Evolutionary conservation across 2,113 vertebrate genomes (phyloP).

Genomic region (Nycticryphes semicollaris): DNA sequence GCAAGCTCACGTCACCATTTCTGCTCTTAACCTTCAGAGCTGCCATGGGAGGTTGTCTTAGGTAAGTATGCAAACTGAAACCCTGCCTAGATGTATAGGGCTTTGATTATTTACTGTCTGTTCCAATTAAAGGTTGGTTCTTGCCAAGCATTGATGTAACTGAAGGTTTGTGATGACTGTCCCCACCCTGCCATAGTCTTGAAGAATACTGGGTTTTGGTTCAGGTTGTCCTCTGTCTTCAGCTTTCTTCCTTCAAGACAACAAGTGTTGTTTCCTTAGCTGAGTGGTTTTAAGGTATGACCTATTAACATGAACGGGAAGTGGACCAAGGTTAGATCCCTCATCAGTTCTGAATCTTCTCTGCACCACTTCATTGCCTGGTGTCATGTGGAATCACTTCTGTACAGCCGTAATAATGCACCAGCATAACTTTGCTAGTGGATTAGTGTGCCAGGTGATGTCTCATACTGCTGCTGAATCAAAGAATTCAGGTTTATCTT

Average conservation of each 20-base stretch:
- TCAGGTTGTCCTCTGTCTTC: not conserved
- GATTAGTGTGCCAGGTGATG: not conserved
- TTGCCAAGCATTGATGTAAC: not conserved
- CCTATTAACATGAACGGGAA: not conserved
- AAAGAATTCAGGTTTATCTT: not conserved
- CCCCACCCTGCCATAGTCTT: not conserved
- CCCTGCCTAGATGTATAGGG: not conserved
- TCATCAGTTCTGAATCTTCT: not conserved
- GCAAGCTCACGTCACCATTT: slow-evolving; percentile 31
- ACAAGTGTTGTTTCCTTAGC: not conserved
- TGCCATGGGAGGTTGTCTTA: slow-evolving; percentile 32
- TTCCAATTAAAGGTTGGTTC: not conserved
- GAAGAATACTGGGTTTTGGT: not conserved
- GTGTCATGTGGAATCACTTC: not conserved
- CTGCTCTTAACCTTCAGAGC: slow-evolving; percentile 62
- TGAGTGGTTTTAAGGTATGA: not conserved
- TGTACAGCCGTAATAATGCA: not conserved
- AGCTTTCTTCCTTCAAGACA: not conserved
- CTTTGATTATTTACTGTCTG: not conserved
- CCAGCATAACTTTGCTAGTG: not conserved
- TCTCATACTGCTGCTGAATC: not conserved
- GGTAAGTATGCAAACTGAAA: slow-evolving; percentile 31
- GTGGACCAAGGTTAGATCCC: not conserved
- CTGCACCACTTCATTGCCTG: not conserved
- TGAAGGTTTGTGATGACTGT: not conserved